A percentile compares a stretch with the other conserved stretches of the same genome.
These are phyloP conservation scores for Harpagoxenus sublaevis DNA, from an alignment of 2,888 invertebrate genomes.

Conservation along the genomic window DNA sequence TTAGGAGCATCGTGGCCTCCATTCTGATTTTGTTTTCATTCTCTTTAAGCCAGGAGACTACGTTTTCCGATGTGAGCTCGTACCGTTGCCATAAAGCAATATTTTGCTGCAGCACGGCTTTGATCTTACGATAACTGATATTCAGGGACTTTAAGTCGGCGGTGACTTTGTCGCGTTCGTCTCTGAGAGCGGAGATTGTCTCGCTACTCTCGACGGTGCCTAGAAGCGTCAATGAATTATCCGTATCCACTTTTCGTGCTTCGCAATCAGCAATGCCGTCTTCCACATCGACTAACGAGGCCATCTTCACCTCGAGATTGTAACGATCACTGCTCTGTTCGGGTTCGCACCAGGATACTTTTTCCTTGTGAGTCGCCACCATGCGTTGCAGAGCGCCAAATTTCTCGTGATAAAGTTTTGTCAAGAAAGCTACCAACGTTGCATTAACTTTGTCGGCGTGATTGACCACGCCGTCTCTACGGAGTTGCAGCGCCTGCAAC, in stretches of 20 bases:
- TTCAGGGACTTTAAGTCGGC: slow-evolving; percentile 91
- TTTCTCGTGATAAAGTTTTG: slow-evolving; percentile 95
- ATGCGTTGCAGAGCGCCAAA: slow-evolving; percentile 93
- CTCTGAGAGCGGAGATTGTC: slow-evolving; percentile 89
- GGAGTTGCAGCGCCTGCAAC: slow-evolving; percentile 93
- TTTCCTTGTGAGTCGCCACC: slow-evolving; percentile 94
- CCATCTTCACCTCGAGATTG: slow-evolving; percentile 96
- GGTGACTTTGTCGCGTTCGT: slow-evolving; percentile 90
- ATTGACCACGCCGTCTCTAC: slow-evolving; percentile 92
- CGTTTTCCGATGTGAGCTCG: slow-evolving; percentile 91
- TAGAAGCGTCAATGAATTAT: slow-evolving; percentile 91
- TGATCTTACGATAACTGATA: slow-evolving; percentile 90
- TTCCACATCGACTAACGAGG: slow-evolving; percentile 92
- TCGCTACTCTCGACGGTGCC: slow-evolving; percentile 92
- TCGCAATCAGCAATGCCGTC: slow-evolving; percentile 91
- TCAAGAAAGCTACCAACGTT: slow-evolving; percentile 92
- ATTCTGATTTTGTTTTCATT: slow-evolving; percentile 92
- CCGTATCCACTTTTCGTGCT: slow-evolving; percentile 89
- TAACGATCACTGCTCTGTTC: slow-evolving; percentile 96
- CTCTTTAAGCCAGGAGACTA: slow-evolving; percentile 93
- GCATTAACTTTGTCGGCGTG: slow-evolving; percentile 93
- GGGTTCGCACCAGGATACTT: slow-evolving; percentile 96
- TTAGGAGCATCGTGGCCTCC: slow-evolving; percentile 91
- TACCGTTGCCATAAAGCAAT: slow-evolving; percentile 93
- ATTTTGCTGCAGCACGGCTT: slow-evolving; percentile 90